Evolutionary conservation across 2,797 vertebrate species (phyloP).

Genomic region (Carapus acus): DNA sequence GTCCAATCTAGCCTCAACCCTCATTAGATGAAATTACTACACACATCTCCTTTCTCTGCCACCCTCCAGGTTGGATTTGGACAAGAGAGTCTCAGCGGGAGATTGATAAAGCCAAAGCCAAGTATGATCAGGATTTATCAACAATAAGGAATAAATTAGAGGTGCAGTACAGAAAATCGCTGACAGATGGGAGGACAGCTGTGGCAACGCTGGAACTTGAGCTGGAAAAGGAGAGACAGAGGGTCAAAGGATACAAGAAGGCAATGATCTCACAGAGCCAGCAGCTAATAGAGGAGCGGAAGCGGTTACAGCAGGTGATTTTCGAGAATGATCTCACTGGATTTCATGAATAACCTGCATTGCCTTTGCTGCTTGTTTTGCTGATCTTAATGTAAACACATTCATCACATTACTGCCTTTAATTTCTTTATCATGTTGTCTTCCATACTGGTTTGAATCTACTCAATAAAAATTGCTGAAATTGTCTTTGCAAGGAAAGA

Average conservation of each 20-base stretch:
- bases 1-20: too few species aligned
- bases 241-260: constrained; percentile 82
- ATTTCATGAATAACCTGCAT: not conserved
- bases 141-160: constrained; percentile 79
- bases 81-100: constrained; percentile 88
- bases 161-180: constrained; percentile 76
- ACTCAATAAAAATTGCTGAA: constrained; percentile 11
- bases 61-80: constrained; percentile 91
- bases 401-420: too few species aligned
- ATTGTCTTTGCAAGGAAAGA: constrained; percentile 64
- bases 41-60: too few species aligned
- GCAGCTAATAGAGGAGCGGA: constrained; percentile 83
- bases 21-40: too few species aligned
- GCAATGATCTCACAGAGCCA: constrained; percentile 86
- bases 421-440: too few species aligned
- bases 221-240: constrained; percentile 88
- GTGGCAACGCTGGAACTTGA: constrained; percentile 83
- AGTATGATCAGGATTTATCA: constrained; percentile 71
- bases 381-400: too few species aligned
- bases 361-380: not conserved
- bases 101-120: constrained; percentile 77
- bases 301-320: constrained; percentile 76
- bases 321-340: not conserved
- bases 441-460: too few species aligned
- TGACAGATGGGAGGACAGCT: constrained; percentile 78